These are phyloP conservation scores for Leontocebus nigricollis DNA, from an alignment of 2,797 vertebrate genomes.

Conservation along the genomic window DNA sequence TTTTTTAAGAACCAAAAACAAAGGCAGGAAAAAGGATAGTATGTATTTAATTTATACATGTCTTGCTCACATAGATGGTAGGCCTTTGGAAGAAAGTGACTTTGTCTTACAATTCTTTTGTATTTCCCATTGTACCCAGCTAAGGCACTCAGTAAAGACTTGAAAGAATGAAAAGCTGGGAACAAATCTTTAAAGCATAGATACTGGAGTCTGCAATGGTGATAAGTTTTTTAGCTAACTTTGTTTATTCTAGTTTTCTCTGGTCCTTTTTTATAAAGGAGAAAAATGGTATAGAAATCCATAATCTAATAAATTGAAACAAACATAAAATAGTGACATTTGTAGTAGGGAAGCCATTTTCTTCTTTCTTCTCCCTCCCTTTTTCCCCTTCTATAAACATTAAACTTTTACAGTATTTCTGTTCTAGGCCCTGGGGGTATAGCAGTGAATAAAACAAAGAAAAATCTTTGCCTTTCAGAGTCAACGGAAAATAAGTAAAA, in stretches of 20 bases:
- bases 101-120: neutral
- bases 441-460: slow-evolving; percentile 11
- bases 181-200: neutral
- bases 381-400: neutral
- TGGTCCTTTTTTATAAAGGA: neutral
- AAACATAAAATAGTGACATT: neutral
- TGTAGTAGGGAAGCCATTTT: neutral
- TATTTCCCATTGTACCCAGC: neutral
- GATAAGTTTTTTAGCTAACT: slow-evolving; percentile 20
- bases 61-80: neutral
- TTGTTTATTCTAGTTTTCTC: slow-evolving; percentile 28
- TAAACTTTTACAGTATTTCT: neutral
- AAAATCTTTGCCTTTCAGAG: neutral
- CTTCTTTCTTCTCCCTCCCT: neutral
- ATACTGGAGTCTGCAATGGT: neutral
- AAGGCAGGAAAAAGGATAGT: neutral
- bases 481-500: neutral
- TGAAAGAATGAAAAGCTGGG: neutral
- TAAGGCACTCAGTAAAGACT: neutral
- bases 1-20: neutral
- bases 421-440: neutral
- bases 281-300: neutral
- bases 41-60: neutral
- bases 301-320: neutral
- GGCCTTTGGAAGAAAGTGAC: neutral